Percentiles rank a stretch among this genome's conserved stretches.
Conservation (phyloP, 2,888 invertebrate genomes). For the Trachelus tabidus region DNA sequence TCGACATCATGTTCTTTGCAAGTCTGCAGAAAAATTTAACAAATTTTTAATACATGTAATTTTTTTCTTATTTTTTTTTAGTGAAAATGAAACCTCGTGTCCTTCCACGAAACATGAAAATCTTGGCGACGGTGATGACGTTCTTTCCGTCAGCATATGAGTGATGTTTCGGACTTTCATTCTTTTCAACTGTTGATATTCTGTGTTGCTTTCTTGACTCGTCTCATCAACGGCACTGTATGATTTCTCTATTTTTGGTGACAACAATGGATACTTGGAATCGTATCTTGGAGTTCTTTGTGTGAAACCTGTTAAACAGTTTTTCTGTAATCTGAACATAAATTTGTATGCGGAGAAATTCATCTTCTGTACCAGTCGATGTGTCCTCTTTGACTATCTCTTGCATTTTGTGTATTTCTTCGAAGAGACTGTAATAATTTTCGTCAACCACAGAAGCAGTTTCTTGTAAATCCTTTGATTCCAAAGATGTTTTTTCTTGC, state of each 20-base stretch:
- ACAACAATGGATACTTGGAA: slow-evolving; percentile 5
- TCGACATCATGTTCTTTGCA: slow-evolving; percentile 13
- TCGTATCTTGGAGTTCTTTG: neutral
- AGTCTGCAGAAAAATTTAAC: neutral
- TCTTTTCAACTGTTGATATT: neutral
- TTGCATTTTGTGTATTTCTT: slow-evolving; percentile 14
- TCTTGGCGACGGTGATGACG: neutral
- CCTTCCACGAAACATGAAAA: neutral
- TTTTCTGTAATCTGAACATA: neutral
- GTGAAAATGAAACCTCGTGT: neutral
- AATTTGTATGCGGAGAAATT: neutral
- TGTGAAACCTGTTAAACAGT: neutral
- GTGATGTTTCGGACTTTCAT: neutral
- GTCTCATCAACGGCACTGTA: neutral
- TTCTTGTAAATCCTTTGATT: neutral
- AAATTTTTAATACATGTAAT: neutral
- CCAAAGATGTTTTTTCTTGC: slow-evolving; percentile 7
- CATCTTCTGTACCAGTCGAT: neutral
- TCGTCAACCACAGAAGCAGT: slow-evolving; percentile 8
- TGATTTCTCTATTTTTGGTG: neutral
- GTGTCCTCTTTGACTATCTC: slow-evolving; percentile 9
- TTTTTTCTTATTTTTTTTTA: neutral
- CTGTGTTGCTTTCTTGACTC: slow-evolving; percentile 1
- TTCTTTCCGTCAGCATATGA: neutral
- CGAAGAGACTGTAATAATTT: slow-evolving; percentile 17